phyloP scores from a whole-genome alignment of 2,113 vertebrate genomes.

The Cinclus cinclus region DNA sequence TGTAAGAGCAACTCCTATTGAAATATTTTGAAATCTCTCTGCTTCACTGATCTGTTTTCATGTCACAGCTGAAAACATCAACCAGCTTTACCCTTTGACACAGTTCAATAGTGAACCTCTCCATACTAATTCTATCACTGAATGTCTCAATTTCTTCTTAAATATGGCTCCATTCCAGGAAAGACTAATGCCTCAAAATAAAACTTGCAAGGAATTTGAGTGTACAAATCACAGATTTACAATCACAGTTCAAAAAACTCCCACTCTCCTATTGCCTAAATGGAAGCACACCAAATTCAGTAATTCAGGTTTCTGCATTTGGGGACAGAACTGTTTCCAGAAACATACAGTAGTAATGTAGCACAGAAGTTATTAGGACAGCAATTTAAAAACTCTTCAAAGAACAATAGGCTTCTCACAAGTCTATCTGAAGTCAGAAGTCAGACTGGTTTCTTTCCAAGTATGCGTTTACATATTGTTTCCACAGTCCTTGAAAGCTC shows the following conservation, averaged over 20 bases:
- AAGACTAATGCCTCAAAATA: slow-evolving; percentile 12
- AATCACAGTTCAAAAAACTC: background rate
- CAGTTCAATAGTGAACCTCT: background rate
- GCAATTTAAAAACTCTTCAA: background rate
- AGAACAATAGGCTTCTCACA: background rate
- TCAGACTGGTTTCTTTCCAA: slow-evolving; percentile 18
- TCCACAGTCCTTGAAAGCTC: slow-evolving; percentile 46
- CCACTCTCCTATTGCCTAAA: background rate
- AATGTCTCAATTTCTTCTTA: slow-evolving; percentile 27
- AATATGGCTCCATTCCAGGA: background rate
- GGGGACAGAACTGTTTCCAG: background rate
- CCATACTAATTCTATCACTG: background rate
- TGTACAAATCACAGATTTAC: background rate
- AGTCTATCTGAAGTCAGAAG: background rate
- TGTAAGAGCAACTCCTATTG: background rate
- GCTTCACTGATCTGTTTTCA: background rate
- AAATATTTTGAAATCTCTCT: background rate
- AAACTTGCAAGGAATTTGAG: background rate
- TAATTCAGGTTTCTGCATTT: background rate
- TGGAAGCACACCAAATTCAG: background rate
- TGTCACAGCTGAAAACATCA: background rate
- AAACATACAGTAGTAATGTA: background rate
- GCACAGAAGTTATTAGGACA: background rate
- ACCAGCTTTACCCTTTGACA: background rate
- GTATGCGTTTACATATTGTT: slow-evolving; percentile 18